A percentile compares a stretch with the other conserved stretches of the same genome.
These are phyloP conservation scores for Parambassis ranga DNA, from an alignment of 2,797 vertebrate genomes.

Conservation along the genomic window DNA sequence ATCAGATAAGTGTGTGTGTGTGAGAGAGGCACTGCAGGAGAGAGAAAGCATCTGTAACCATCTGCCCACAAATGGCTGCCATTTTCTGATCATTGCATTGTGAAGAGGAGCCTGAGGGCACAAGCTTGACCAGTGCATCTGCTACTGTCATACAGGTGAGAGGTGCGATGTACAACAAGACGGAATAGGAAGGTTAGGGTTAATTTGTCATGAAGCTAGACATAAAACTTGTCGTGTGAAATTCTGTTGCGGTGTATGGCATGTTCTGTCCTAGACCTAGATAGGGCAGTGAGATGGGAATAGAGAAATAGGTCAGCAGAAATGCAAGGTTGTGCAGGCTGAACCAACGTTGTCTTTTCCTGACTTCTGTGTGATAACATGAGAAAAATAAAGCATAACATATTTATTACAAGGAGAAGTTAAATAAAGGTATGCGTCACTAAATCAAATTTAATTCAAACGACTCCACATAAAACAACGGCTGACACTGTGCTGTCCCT, in stretches of 20 bases:
- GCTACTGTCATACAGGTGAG: conserved; percentile 18
- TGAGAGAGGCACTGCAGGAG: conserved; percentile 14
- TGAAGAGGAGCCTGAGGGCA: conserved; percentile 43
- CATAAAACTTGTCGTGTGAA: no score
- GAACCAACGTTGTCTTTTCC: conserved; percentile 24
- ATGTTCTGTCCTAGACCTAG: conserved; percentile 69
- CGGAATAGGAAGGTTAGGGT: no score
- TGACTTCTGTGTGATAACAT: conserved; percentile 16
- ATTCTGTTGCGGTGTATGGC: no score
- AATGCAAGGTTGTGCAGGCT: conserved; percentile 47
- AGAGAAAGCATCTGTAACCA: conserved; percentile 29
- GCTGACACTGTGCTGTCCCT: conserved; percentile 6
- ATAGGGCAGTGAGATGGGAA: conserved; percentile 63
- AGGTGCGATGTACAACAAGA: conserved; percentile 1
- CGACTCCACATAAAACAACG: no score
- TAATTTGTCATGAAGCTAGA: no score
- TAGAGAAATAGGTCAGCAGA: conserved; percentile 72
- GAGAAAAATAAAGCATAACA: background rate
- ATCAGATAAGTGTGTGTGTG: no score
- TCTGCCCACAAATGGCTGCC: conserved; percentile 60
- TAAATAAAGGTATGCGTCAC: no score
- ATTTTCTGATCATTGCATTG: conserved; percentile 66
- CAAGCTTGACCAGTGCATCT: conserved; percentile 30
- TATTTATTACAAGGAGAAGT: no score
- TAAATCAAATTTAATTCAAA: no score